A percentile compares a stretch with the other conserved stretches of the same genome.
phyloP scores from a whole-genome alignment of 2,888 invertebrate species.

The Pachliopta kotzebuea region DNA sequence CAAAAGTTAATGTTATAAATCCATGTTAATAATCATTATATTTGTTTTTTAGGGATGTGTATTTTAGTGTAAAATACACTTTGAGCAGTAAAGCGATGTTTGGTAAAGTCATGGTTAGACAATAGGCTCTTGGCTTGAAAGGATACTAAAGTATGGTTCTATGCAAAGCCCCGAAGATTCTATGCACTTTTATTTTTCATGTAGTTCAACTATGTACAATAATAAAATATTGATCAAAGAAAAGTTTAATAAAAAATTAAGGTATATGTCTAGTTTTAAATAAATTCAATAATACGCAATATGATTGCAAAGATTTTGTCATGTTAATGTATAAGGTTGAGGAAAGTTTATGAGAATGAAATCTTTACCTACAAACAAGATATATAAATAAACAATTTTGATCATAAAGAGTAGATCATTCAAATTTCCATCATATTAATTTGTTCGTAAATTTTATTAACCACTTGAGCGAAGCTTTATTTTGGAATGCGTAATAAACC shows the following conservation, averaged over 20 bases:
- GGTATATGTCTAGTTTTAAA: too few relatives aligned
- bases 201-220: background rate
- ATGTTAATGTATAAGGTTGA: too few relatives aligned
- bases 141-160: background rate
- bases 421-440: background rate
- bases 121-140: background rate
- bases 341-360: too few relatives aligned
- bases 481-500: conserved; percentile 3
- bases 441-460: background rate
- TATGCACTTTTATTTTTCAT: background rate
- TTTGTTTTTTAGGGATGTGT: too few relatives aligned
- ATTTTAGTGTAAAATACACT: too few relatives aligned
- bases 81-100: too few relatives aligned
- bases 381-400: background rate
- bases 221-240: background rate
- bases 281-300: too few relatives aligned
- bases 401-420: background rate
- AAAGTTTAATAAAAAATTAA: too few relatives aligned
- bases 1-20: too few relatives aligned
- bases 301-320: too few relatives aligned
- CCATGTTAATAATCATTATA: too few relatives aligned
- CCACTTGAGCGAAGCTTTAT: background rate
- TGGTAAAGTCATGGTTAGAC: background rate
- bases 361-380: too few relatives aligned
- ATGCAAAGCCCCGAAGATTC: background rate